These are phyloP conservation scores for Piscicola geometra DNA, from an alignment of 2,888 invertebrate genomes.

Conservation along the genomic window DNA sequence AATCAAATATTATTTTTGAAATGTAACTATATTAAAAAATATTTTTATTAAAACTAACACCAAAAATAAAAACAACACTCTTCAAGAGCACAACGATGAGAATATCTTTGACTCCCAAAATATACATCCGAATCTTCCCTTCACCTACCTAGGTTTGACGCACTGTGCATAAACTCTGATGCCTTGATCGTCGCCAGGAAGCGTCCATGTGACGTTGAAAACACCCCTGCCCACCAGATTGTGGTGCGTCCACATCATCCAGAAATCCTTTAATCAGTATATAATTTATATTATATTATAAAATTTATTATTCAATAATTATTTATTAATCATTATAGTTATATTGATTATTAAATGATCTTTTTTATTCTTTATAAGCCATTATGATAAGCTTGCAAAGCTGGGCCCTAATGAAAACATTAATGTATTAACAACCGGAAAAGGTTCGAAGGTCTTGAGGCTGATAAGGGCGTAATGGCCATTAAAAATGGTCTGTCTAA, in stretches of 20 bases:
- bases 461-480: constrained; percentile 28
- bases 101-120: background rate
- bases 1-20: background rate
- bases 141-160: constrained; percentile 20
- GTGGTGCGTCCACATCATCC: constrained; percentile 74
- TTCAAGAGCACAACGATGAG: background rate
- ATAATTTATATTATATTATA: background rate
- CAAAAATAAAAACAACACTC: background rate
- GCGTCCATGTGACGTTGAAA: constrained; percentile 49
- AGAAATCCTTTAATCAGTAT: constrained; percentile 69
- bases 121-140: too few relatives aligned
- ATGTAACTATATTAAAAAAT: background rate
- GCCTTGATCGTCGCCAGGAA: constrained; percentile 42
- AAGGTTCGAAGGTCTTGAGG: constrained; percentile 25
- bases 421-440: constrained; percentile 34
- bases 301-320: background rate
- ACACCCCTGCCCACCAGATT: constrained; percentile 70
- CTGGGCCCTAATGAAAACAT: too few relatives aligned
- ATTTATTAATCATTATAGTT: background rate
- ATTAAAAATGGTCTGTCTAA: constrained; percentile 37
- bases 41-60: background rate
- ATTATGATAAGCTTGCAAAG: too few relatives aligned
- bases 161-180: constrained; percentile 72
- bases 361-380: too few relatives aligned
- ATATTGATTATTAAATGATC: background rate